Percentiles rank a stretch among this genome's conserved stretches.
Conservation (phyloP, 1,140 invertebrate species). For the Oreohelix idahoensis region DNA sequence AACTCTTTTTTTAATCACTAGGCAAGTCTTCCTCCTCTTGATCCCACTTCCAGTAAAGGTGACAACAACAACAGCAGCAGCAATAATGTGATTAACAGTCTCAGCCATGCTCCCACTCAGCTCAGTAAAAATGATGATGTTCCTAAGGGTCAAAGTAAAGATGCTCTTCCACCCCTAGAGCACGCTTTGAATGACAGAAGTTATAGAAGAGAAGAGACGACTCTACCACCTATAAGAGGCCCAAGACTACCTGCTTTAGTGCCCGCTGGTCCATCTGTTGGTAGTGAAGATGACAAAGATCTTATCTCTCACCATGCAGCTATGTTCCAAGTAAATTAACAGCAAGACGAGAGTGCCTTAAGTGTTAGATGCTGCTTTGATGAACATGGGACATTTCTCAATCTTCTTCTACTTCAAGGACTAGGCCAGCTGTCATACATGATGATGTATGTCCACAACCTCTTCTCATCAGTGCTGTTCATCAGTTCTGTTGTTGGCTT, state of each 20-base stretch:
- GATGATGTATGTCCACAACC: too few species aligned
- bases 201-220: background rate
- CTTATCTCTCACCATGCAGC: background rate
- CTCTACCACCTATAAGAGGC: conserved; percentile 27
- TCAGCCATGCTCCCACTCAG: background rate
- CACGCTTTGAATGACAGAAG: background rate
- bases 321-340: background rate
- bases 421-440: too few species aligned
- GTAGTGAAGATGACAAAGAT: background rate
- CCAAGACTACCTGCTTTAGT: conserved; percentile 3
- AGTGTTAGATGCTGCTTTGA: too few species aligned
- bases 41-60: background rate
- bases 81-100: background rate
- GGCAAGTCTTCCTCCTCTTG: background rate
- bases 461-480: too few species aligned
- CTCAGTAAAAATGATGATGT: background rate
- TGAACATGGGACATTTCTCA: too few species aligned
- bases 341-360: too few species aligned
- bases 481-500: too few species aligned
- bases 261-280: background rate
- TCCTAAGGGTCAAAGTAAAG: background rate
- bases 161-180: background rate
- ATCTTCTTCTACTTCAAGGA: too few species aligned
- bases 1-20: background rate
- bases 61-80: background rate